These are phyloP conservation scores for Peromyscus eremicus DNA, from an alignment of 2,797 vertebrate species.

Conservation along the genomic window DNA sequence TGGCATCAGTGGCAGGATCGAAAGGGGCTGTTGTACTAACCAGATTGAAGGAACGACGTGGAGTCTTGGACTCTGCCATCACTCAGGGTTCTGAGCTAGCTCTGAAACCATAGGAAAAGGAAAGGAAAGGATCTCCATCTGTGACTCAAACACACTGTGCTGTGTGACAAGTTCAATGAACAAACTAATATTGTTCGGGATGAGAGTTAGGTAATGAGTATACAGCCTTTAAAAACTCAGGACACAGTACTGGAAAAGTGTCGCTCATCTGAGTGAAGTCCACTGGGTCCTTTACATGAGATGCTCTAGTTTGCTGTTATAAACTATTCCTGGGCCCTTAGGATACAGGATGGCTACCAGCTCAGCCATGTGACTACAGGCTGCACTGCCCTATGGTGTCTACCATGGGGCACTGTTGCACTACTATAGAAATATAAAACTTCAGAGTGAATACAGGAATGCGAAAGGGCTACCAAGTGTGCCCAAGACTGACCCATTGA, in stretches of 20 bases:
- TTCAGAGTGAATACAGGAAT: slow-evolving; percentile 29
- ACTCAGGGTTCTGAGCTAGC: background rate
- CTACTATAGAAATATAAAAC: background rate
- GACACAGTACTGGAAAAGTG: background rate
- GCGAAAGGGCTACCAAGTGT: background rate
- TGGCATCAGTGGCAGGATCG: slow-evolving; percentile 9
- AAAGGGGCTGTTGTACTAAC: background rate
- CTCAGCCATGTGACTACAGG: background rate
- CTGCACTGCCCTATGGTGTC: background rate
- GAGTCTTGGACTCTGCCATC: background rate
- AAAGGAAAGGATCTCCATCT: background rate
- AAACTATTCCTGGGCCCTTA: background rate
- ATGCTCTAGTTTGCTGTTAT: slow-evolving; percentile 30
- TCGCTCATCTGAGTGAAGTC: slow-evolving; percentile 23
- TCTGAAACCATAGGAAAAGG: slow-evolving; percentile 2
- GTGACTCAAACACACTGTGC: background rate
- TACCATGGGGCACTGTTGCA: background rate
- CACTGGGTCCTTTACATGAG: slow-evolving; percentile 22
- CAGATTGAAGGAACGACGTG: background rate
- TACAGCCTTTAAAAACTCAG: background rate
- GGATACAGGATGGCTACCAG: slow-evolving; percentile 29
- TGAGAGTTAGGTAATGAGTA: background rate
- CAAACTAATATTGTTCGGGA: background rate
- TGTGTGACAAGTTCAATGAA: slow-evolving; percentile 10
- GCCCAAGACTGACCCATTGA: background rate